Evolutionary conservation across 35 echinoderm and acorn worm genomes (phyloP).

Genomic region (Stichopus chloronotus): DNA sequence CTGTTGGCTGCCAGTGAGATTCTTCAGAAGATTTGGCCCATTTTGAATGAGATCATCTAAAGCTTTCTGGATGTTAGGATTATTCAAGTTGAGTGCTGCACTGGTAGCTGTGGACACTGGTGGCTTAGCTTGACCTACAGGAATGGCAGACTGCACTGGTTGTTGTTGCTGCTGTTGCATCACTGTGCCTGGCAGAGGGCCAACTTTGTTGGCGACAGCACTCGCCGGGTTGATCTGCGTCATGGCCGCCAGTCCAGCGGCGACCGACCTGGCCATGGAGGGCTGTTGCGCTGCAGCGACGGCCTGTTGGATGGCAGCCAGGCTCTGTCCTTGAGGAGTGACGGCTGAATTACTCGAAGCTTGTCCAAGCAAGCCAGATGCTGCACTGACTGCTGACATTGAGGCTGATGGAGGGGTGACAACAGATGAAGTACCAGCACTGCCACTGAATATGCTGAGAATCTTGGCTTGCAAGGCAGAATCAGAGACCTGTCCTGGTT

Average conservation of each 20-base stretch:
- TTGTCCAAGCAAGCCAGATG: background rate
- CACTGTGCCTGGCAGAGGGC: background rate
- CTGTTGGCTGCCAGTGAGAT: slow-evolving; percentile 32
- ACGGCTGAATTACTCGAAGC: background rate
- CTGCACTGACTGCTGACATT: slow-evolving; percentile 2
- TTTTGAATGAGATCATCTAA: slow-evolving; percentile 91
- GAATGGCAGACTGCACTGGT: background rate
- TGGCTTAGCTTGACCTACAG: background rate
- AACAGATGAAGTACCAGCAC: background rate
- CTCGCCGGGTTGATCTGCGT: slow-evolving; percentile 1
- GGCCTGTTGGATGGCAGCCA: background rate
- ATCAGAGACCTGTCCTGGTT: slow-evolving; percentile 29
- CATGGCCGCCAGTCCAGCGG: background rate
- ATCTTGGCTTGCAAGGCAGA: slow-evolving; percentile 92
- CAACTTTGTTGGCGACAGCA: background rate
- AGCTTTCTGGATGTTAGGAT: slow-evolving; percentile 92
- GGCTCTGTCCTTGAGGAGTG: background rate
- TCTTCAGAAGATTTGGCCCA: slow-evolving; percentile 84
- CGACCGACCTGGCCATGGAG: background rate
- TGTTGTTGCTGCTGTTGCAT: slow-evolving; percentile 31
- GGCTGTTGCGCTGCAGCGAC: slow-evolving; percentile 12
- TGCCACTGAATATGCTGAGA: slow-evolving; percentile 79
- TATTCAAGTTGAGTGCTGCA: slow-evolving; percentile 78
- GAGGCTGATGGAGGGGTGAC: background rate
- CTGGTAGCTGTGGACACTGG: background rate